A percentile compares a stretch with the other conserved stretches of the same genome.
These are phyloP conservation scores for Heliothis virescens DNA, from an alignment of 1,140 invertebrate species.

Conservation along the genomic window DNA sequence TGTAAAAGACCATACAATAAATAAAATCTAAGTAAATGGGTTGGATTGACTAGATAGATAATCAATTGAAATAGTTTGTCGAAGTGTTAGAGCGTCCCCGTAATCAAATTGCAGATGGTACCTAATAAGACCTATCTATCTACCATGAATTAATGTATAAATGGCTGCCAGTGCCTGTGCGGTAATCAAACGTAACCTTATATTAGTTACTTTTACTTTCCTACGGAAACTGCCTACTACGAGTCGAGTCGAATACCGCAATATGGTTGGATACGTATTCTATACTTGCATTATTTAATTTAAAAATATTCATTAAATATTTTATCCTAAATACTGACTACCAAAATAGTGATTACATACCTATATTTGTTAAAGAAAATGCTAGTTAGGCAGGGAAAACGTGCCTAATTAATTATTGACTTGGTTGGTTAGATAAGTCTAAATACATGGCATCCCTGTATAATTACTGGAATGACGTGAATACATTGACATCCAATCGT, in stretches of 20 bases:
- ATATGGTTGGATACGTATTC: background rate
- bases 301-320: too few relatives aligned
- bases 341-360: background rate
- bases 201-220: constrained; percentile 69
- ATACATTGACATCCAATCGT: constrained; percentile 32
- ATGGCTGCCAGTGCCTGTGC: constrained; percentile 2
- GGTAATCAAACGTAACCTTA: constrained; percentile 43
- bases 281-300: background rate
- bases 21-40: too few relatives aligned
- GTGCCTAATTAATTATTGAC: background rate
- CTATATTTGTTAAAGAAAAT: background rate
- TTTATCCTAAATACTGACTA: too few relatives aligned
- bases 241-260: constrained; percentile 54
- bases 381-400: background rate
- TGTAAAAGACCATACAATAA: too few relatives aligned
- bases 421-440: background rate
- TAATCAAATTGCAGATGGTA: background rate
- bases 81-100: background rate
- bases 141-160: background rate
- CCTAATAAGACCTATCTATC: background rate
- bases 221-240: constrained; percentile 56
- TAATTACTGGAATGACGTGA: constrained; percentile 6
- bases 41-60: too few relatives aligned
- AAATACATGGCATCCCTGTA: too few relatives aligned
- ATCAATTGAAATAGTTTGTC: too few relatives aligned